These are phyloP conservation scores for Syngnathus scovelli DNA, from an alignment of 2,113 vertebrate genomes.

Conservation along the genomic window DNA sequence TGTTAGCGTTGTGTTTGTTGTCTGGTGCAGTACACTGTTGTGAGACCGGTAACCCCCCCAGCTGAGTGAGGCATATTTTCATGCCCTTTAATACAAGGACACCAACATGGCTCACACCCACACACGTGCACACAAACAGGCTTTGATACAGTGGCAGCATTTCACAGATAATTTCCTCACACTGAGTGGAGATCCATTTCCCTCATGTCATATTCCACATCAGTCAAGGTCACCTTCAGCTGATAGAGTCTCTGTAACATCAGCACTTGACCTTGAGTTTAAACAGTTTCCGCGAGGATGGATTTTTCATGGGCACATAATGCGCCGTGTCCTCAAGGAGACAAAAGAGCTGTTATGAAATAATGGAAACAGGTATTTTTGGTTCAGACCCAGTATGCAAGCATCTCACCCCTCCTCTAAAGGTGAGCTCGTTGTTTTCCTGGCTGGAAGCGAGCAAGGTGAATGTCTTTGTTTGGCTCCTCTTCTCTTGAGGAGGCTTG, in stretches of 20 bases:
- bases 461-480: slow-evolving; percentile 56
- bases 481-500: slow-evolving; percentile 31
- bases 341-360: slow-evolving; percentile 56
- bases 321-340: slow-evolving; percentile 55
- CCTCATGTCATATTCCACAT: slow-evolving; percentile 66
- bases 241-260: slow-evolving; percentile 51
- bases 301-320: slow-evolving; percentile 62
- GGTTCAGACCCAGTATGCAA: slow-evolving; percentile 38
- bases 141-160: slow-evolving; percentile 65
- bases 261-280: slow-evolving; percentile 66
- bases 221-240: slow-evolving; percentile 68
- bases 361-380: slow-evolving; percentile 53
- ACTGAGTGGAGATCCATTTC: slow-evolving; percentile 63
- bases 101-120: slow-evolving; percentile 11
- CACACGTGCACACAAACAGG: slow-evolving; percentile 32
- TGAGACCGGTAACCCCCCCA: slow-evolving; percentile 35
- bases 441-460: slow-evolving; percentile 40
- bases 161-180: slow-evolving; percentile 67
- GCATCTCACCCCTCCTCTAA: slow-evolving; percentile 7
- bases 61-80: slow-evolving; percentile 44
- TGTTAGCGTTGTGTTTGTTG: slow-evolving; percentile 17
- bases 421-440: slow-evolving; percentile 27
- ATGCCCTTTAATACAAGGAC: slow-evolving; percentile 40
- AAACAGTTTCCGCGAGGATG: slow-evolving; percentile 60
- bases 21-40: slow-evolving; percentile 38